A percentile compares a stretch with the other conserved stretches of the same genome.
Conservation (phyloP, 2,888 invertebrate species). For the Odontomyia ornata region DNA sequence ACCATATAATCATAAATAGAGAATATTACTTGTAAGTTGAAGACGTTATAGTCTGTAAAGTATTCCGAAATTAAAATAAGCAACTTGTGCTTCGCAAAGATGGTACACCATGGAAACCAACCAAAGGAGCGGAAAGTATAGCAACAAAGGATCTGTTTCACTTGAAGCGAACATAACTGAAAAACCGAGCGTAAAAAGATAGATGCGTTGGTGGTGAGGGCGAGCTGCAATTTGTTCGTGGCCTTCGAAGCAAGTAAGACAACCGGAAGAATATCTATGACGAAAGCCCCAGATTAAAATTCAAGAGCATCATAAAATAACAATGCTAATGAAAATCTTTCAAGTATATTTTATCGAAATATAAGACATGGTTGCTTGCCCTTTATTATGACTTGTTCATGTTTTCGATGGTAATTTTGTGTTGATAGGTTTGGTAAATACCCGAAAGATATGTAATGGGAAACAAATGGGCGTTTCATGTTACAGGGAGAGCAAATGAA, state of each 20-base stretch:
- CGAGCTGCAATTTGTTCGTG: background rate
- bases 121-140: constrained; percentile 2
- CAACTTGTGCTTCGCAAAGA: background rate
- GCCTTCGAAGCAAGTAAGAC: background rate
- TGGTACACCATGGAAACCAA: constrained; percentile 23
- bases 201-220: background rate
- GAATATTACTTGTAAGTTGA: constrained; percentile 1
- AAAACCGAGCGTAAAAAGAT: constrained; percentile 4
- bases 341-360: constrained; percentile 29
- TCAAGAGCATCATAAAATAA: constrained; percentile 53
- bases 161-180: background rate
- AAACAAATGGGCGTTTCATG: too few species aligned
- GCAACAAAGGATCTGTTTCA: constrained; percentile 6
- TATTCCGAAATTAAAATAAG: constrained; percentile 26
- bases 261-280: background rate
- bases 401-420: too few species aligned
- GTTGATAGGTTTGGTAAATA: too few species aligned
- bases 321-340: constrained; percentile 54
- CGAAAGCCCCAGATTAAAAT: constrained; percentile 53
- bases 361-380: background rate
- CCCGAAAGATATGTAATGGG: too few species aligned
- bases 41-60: background rate
- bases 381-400: background rate
- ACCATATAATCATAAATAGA: constrained; percentile 7
- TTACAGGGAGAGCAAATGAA: too few species aligned